A percentile compares a stretch with the other conserved stretches of the same genome.
phyloP scores from a whole-genome alignment of 2,888 invertebrate species.

The Ophion slaviceki region DNA sequence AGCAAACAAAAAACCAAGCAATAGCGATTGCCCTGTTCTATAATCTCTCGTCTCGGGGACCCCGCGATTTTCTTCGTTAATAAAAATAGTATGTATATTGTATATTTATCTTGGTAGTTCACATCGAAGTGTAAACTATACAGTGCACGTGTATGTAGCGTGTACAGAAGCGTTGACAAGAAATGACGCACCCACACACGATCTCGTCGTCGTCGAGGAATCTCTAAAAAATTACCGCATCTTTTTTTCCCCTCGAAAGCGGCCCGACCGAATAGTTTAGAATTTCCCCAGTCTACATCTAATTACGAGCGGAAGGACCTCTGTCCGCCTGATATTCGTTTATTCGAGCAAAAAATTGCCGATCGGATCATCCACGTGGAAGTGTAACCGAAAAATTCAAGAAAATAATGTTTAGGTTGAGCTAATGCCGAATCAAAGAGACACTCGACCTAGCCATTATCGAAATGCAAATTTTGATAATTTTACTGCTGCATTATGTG shows the following conservation, averaged over 20 bases:
- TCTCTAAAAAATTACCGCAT: neutral
- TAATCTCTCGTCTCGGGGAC: neutral
- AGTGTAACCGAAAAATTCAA: no score
- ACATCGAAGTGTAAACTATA: constrained; percentile 20
- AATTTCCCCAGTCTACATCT: neutral
- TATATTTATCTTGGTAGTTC: constrained; percentile 23
- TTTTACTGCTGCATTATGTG: no score
- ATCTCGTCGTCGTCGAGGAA: no score
- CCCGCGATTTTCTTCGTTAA: constrained; percentile 18
- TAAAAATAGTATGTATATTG: constrained; percentile 40
- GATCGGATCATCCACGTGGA: no score
- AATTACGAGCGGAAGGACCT: no score
- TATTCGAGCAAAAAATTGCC: no score
- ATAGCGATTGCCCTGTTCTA: constrained; percentile 6
- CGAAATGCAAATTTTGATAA: no score
- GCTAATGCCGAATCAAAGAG: no score
- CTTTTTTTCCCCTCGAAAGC: neutral
- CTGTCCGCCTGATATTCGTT: no score
- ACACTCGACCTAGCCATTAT: no score
- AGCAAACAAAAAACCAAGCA: neutral
- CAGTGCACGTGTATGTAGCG: constrained; percentile 21
- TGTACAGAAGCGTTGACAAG: constrained; percentile 34
- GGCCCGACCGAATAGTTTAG: neutral
- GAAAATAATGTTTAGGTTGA: no score
- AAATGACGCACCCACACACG: neutral